Evolutionary conservation across 2,113 vertebrate genomes (phyloP).

Genomic region (Oreotrochilus melanogaster): DNA sequence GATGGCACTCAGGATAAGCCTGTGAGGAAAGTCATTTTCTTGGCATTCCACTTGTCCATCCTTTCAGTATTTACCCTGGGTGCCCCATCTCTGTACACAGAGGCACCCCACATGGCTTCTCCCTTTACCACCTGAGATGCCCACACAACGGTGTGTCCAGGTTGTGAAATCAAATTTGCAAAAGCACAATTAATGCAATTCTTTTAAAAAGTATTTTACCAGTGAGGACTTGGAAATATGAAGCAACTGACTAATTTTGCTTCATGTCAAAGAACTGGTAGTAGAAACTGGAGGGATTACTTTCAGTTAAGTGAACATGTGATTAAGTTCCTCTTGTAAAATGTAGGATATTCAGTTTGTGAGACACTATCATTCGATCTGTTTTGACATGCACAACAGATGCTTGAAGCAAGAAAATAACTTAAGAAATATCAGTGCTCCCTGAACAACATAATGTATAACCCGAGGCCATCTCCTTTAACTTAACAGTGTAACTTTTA

Average conservation of each 20-base stretch:
- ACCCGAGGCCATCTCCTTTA: not conserved
- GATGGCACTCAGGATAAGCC: not conserved
- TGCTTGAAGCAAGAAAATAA: not conserved
- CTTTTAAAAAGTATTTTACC: not conserved
- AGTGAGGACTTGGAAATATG: not conserved
- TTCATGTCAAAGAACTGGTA: not conserved
- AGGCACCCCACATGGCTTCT: not conserved
- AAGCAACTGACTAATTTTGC: not conserved
- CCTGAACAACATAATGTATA: not conserved
- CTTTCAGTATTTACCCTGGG: accelerated
- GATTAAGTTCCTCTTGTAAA: not conserved
- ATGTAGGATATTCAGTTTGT: not conserved
- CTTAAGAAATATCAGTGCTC: not conserved
- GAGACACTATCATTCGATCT: not conserved
- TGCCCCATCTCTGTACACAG: accelerated
- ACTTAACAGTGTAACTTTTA: not conserved
- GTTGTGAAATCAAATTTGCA: not conserved
- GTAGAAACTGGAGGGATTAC: not conserved
- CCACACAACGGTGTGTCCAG: not conserved
- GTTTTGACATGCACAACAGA: not conserved
- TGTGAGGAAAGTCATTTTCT: not conserved
- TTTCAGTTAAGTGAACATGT: not conserved
- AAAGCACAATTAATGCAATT: not conserved
- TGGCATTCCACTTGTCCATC: not conserved
- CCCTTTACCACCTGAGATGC: not conserved